A percentile compares a stretch with the other conserved stretches of the same genome.
These are phyloP conservation scores for Belonocnema kinseyi DNA, from an alignment of 1,140 invertebrate genomes.

Conservation along the genomic window DNA sequence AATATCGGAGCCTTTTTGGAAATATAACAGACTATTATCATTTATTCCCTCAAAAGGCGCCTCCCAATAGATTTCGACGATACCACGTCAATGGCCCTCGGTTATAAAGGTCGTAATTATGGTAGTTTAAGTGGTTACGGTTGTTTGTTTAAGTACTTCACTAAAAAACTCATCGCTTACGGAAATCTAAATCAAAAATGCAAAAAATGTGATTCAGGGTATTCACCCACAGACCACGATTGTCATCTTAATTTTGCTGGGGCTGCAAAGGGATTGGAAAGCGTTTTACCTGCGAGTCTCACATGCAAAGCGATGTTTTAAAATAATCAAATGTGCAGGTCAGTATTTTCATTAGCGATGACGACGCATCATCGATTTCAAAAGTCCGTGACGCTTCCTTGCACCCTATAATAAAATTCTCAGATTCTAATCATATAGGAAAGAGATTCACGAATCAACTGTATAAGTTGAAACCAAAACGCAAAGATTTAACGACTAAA, in stretches of 20 bases:
- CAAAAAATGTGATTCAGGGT: conserved; percentile 21
- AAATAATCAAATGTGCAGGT: conserved; percentile 22
- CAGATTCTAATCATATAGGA: conserved; percentile 38
- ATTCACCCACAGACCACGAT: conserved; percentile 2
- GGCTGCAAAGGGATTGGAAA: conserved; percentile 35
- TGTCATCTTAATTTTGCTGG: conserved; percentile 36
- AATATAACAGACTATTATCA: too few species aligned
- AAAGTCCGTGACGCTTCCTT: conserved; percentile 7
- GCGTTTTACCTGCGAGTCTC: conserved; percentile 4
- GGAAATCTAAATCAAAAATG: conserved; percentile 14
- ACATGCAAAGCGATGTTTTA: conserved; percentile 25
- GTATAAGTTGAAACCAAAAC: conserved; percentile 28
- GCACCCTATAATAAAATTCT: conserved; percentile 33
- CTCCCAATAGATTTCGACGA: too few species aligned
- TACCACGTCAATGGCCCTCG: too few species aligned
- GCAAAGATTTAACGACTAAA: conserved; percentile 38
- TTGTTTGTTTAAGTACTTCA: conserved; percentile 7
- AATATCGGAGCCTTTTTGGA: too few species aligned
- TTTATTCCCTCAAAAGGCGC: too few species aligned
- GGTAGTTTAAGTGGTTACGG: conserved; percentile 36
- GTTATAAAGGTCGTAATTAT: conserved; percentile 30
- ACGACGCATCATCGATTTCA: conserved; percentile 30
- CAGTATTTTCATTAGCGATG: conserved; percentile 33
- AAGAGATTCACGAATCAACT: conserved; percentile 38
- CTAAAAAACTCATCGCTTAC: neutral